Base-by-base conservation (phyloP, 2,797 vertebrate genomes). In the Taenioides sp. region DNA sequence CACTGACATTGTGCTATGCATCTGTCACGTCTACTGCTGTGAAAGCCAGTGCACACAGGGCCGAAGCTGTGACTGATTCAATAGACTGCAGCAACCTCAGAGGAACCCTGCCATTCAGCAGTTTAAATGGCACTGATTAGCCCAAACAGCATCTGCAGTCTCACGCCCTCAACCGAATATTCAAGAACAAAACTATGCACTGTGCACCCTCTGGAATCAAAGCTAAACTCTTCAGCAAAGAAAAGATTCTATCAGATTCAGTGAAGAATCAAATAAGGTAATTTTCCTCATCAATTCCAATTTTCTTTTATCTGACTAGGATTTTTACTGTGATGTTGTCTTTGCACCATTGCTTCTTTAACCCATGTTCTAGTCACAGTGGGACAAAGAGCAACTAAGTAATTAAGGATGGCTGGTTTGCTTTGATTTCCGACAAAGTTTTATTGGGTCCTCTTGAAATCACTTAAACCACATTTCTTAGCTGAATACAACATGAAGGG, bases 71-170 rank as follows among this genome's bases (percentile, higher is more conserved):
- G 25, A 57, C 61, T 69, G 60, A n/a, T 83, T 82, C 85, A 87
- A 89, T 80, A 74, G 85, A 81, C 72, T 76, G 58, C 63, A 78
- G 79, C 74, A 85, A 84, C 61, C 74, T 87, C 79, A 75, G 80
- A 71, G 75, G 73, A 84, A 89, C 84, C 67, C 77, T 80, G 82
- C 84, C 80, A 81, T 43, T 70, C 65, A 54, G 70, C 70, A 62
- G 84, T 86, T 67, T 87, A 91, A 88, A 86, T 65, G 75, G 76
- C 75, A 81, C 64, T 54, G 70, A 88, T 88, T 79, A 85, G 86
- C 82, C 78, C 74, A 84, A 80, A 76, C 82, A 86, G 85, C 87
- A 89, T 90, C 87, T 91, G 87, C 71, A 28, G 79, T 70, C 28
- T 76, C 34, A 5, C 65, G 81, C 81, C 82, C 83, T 75, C 74